These are phyloP conservation scores for Callaeas wilsoni DNA, from an alignment of 2,113 vertebrate genomes.

Conservation along the genomic window DNA sequence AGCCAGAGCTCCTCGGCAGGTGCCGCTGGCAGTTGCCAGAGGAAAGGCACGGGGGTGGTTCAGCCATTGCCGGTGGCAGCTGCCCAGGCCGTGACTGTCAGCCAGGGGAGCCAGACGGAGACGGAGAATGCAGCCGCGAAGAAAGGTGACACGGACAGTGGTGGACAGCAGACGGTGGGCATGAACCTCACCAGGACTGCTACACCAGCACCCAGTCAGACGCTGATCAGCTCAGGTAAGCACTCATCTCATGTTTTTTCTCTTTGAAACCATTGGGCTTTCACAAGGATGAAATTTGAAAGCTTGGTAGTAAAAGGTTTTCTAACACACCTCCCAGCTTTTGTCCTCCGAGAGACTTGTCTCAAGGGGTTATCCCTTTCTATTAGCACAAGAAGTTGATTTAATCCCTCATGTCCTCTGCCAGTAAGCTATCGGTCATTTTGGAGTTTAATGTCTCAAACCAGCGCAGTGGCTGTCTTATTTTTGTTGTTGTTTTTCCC, in stretches of 20 bases:
- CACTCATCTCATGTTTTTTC: neutral
- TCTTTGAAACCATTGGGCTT: neutral
- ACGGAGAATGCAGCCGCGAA: slow-evolving; percentile 67
- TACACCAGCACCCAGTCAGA: slow-evolving; percentile 80
- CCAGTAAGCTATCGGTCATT: neutral
- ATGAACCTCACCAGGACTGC: slow-evolving; percentile 80
- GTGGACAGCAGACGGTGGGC: slow-evolving; percentile 74
- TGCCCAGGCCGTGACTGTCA: slow-evolving; percentile 76
- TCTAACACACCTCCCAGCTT: neutral
- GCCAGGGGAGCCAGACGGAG: slow-evolving; percentile 79
- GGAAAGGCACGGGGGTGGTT: slow-evolving; percentile 77
- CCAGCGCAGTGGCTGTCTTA: neutral
- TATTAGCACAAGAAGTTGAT: neutral
- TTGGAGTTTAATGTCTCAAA: neutral
- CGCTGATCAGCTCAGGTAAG: slow-evolving; percentile 77
- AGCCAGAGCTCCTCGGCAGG: slow-evolving; percentile 54
- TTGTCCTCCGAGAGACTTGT: neutral
- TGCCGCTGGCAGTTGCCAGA: slow-evolving; percentile 54
- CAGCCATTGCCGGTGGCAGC: slow-evolving; percentile 67
- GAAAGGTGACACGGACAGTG: slow-evolving; percentile 68
- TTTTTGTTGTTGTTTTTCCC: neutral
- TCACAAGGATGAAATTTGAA: neutral
- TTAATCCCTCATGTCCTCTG: neutral
- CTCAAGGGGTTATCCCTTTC: neutral
- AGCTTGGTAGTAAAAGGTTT: neutral